Base-by-base conservation (phyloP, 2,113 vertebrate genomes). In the Erpornis zantholeuca region DNA sequence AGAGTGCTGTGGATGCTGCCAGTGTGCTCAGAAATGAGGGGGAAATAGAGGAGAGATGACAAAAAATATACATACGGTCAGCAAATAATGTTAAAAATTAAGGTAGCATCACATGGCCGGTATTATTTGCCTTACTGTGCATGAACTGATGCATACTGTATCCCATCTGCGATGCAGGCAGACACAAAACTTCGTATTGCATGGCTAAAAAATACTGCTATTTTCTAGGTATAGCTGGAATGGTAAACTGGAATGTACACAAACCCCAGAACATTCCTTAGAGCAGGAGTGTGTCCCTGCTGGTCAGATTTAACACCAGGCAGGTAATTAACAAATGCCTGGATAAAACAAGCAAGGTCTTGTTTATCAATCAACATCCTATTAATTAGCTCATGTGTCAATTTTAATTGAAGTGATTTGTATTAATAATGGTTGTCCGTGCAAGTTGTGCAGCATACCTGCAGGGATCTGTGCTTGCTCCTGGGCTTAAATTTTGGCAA, bases 301-400 rank as follows among this genome's bases (percentile, higher is more conserved):
- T 4, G 8, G 85, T 78, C 93, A 88, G 64, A 85, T 71, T 76
- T 68, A 64, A 44, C 61, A 9, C 56, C 2, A 16, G 71, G 71
- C 87, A 92, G 72, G 64, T 86, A 88, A 88, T 94, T 90, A 96
- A 88, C 59, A 78, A 94, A 88, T 29, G 82, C 60, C 72, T 84
- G 76, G 31, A 45, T 90, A 64, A 88, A 92, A 93, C 4, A 21
- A 93, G 61, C 8, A 3, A 82, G 57, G 59, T 78, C 80, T 92
- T 92, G 80, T 93, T 95, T 96, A 97, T 96, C 94, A 94, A 84
- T 94, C 93, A 96, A 69, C 69, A 76, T 71, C 31, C 52, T 84
- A 96, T 90, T 96, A 95, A 93, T 88, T 95, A 96, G 59, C 76
- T 91, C 38, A 66, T 0, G 2, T 90, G 86, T 64, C 93, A 92